Conservation (phyloP, 1,140 invertebrate species). For the Drosophila subobscura region DNA sequence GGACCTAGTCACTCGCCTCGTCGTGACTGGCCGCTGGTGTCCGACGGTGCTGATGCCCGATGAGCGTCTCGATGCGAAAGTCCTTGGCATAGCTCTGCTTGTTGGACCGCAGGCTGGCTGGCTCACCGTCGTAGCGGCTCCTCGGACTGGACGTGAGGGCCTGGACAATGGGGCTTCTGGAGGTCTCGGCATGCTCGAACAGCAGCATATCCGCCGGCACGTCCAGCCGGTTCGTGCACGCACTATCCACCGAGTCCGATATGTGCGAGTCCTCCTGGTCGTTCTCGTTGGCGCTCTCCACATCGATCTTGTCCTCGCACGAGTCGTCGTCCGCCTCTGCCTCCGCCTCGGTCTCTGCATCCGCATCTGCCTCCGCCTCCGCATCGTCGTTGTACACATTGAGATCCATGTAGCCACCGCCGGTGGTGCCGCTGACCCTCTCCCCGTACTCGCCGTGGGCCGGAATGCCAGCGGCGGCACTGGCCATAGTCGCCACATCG, state of each 20-base stretch:
- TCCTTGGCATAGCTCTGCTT: constrained; percentile 75
- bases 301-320: constrained; percentile 80
- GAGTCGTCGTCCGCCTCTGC: constrained; percentile 62
- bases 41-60: constrained; percentile 59
- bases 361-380: constrained; percentile 44
- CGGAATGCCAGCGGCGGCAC: constrained; percentile 32
- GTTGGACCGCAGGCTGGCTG: constrained; percentile 44
- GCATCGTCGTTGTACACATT: constrained; percentile 63
- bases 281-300: constrained; percentile 75
- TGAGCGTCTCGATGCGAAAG: constrained; percentile 83
- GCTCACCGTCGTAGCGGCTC: constrained; percentile 53
- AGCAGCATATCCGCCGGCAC: constrained; percentile 52
- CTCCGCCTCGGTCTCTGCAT: constrained; percentile 26
- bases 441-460: constrained; percentile 9
- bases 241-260: constrained; percentile 79
- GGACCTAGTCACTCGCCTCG: constrained; percentile 58
- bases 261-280: constrained; percentile 81
- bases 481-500: constrained; percentile 48
- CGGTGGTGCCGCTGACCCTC: constrained; percentile 30
- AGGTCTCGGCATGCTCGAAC: constrained; percentile 63
- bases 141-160: constrained; percentile 64
- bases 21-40: constrained; percentile 42
- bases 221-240: constrained; percentile 69
- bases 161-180: constrained; percentile 43
- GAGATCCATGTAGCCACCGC: constrained; percentile 57